Conservation (phyloP, 2,113 vertebrate genomes). For the Terrapene triunguis region DNA sequence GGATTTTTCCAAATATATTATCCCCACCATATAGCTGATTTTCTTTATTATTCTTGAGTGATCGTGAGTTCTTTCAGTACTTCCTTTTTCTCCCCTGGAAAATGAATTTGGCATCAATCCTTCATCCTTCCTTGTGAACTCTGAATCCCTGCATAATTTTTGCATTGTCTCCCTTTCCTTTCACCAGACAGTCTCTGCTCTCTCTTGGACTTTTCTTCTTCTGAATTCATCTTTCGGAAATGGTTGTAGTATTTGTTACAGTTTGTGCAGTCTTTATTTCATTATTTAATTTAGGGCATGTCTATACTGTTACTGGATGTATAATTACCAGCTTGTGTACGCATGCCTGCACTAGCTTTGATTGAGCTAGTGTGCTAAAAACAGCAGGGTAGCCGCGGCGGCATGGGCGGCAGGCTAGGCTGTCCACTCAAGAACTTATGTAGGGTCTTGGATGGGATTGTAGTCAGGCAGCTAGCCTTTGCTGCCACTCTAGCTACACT, state of each 20-base stretch:
- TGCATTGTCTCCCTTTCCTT: background rate
- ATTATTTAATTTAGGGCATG: background rate
- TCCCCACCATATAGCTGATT: background rate
- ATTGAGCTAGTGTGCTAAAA: no score
- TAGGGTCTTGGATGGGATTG: no score
- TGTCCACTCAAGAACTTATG: no score
- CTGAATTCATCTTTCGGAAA: background rate
- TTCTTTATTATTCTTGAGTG: constrained; percentile 50
- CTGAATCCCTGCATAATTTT: background rate
- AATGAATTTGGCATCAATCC: constrained; percentile 65
- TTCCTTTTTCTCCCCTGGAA: constrained; percentile 76
- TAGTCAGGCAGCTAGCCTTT: no score
- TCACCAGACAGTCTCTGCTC: background rate
- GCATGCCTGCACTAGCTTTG: no score
- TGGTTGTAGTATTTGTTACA: background rate
- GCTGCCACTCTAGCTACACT: no score
- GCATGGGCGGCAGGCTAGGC: no score
- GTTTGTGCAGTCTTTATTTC: background rate
- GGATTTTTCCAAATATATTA: constrained; percentile 30
- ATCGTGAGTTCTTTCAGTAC: constrained; percentile 55
- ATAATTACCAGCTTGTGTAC: no score
- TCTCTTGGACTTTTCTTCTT: background rate
- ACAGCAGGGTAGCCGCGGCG: no score
- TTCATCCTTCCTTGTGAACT: constrained; percentile 51
- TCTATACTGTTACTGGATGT: no score